A percentile compares a stretch with the other conserved stretches of the same genome.
Conservation (phyloP, 2,797 vertebrate genomes). For the Botia kubotai region DNA sequence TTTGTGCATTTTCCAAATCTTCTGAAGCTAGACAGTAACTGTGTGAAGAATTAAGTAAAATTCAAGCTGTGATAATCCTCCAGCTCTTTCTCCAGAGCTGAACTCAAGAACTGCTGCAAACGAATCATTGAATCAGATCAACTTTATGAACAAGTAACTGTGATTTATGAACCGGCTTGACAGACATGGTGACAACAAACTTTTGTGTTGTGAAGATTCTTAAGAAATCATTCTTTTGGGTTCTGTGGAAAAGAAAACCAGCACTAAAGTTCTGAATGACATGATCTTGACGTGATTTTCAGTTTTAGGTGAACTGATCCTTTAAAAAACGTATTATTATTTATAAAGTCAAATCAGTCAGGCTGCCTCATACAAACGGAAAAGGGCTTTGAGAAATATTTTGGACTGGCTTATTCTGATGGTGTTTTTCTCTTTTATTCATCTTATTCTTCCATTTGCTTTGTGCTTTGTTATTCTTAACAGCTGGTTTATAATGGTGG, state of each 20-base stretch:
- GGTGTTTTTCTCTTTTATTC: background rate
- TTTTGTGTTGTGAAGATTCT: no score
- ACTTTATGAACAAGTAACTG: background rate
- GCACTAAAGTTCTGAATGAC: background rate
- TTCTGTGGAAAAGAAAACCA: background rate
- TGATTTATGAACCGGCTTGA: background rate
- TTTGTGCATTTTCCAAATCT: no score
- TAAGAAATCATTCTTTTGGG: no score
- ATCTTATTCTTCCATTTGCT: background rate
- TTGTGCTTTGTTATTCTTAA: background rate
- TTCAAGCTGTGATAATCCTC: no score
- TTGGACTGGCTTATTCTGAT: background rate
- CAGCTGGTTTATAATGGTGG: slow-evolving; percentile 22
- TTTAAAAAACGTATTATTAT: background rate
- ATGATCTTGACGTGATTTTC: background rate
- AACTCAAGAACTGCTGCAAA: no score
- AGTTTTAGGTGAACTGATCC: background rate
- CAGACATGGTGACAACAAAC: no score
- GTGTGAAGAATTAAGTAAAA: no score
- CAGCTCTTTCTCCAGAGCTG: no score
- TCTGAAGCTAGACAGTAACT: no score
- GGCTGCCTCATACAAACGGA: background rate
- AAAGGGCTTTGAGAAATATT: background rate
- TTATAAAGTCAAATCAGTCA: background rate
- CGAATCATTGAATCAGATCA: no score